Evolutionary conservation across 1,140 invertebrate genomes (phyloP).

Genomic region (Bombus cullumanus): DNA sequence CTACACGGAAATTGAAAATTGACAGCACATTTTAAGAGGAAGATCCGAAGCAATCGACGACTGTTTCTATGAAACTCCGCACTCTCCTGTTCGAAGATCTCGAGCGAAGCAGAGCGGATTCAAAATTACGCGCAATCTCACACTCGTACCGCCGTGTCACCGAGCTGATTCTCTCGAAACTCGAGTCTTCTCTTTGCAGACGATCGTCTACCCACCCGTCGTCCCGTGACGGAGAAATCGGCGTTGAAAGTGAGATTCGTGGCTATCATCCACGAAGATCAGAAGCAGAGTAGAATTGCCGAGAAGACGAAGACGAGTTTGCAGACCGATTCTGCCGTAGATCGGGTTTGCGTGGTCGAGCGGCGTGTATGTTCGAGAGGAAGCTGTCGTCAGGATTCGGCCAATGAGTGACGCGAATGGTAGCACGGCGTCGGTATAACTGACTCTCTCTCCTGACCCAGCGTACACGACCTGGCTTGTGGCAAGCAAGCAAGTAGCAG

Average conservation of each 20-base stretch:
- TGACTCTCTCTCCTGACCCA: constrained; percentile 72
- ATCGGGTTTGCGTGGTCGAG: neutral
- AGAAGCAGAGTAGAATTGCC: neutral
- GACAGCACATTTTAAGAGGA: too few species aligned
- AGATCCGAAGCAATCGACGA: too few species aligned
- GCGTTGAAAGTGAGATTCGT: neutral
- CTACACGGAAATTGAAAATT: too few species aligned
- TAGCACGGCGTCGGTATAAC: constrained; percentile 78
- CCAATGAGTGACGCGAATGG: constrained; percentile 74
- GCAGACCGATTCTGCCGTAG: neutral
- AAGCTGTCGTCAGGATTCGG: constrained; percentile 33
- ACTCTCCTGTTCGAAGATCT: too few species aligned
- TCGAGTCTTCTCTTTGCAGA: too few species aligned
- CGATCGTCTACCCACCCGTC: constrained; percentile 48
- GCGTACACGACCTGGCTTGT: constrained; percentile 69
- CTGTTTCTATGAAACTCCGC: too few species aligned
- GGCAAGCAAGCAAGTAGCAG: constrained; percentile 59
- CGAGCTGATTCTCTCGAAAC: too few species aligned
- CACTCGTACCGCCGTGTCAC: neutral
- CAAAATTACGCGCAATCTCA: neutral
- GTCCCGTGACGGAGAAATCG: constrained; percentile 46
- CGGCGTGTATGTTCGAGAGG: constrained; percentile 17
- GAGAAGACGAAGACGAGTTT: neutral
- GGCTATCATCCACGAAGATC: constrained; percentile 13
- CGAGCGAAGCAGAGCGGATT: too few species aligned